Evolutionary conservation across 2,888 invertebrate species (phyloP).

Genomic region (Drosophila multiciliata): DNA sequence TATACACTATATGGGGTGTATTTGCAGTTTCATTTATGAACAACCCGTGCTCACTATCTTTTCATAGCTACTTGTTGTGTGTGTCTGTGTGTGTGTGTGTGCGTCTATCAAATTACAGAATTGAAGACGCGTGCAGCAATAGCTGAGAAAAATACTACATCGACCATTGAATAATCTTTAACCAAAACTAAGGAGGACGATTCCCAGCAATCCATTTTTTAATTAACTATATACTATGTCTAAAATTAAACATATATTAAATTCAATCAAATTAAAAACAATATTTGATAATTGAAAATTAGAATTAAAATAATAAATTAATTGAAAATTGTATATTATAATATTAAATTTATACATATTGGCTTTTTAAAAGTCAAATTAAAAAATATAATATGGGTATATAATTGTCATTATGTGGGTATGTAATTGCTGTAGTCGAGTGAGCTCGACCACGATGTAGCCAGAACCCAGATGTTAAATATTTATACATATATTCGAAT

Average conservation of each 20-base stretch:
- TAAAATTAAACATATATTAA: not conserved
- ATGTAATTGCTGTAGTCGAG: no score
- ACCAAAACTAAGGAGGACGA: not conserved
- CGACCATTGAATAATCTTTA: not conserved
- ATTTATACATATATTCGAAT: no score
- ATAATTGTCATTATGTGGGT: no score
- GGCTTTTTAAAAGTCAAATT: no score
- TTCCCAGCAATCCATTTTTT: not conserved
- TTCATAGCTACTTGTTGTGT: not conserved
- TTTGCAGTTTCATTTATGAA: slow-evolving; percentile 18
- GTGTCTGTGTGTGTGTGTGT: not conserved
- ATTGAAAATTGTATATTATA: not conserved
- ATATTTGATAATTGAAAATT: not conserved
- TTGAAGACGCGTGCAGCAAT: slow-evolving; percentile 29
- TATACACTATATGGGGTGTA: not conserved
- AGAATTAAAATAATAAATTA: not conserved
- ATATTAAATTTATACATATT: not conserved
- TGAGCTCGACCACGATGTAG: no score
- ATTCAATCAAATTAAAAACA: not conserved
- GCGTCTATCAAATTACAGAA: slow-evolving; percentile 29
- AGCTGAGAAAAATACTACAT: not conserved
- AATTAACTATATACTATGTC: no score
- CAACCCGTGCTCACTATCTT: slow-evolving; percentile 11
- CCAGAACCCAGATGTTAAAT: no score
- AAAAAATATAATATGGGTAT: no score